Evolutionary conservation across 2,797 vertebrate species (phyloP).

Genomic region (Staurois parvus): DNA sequence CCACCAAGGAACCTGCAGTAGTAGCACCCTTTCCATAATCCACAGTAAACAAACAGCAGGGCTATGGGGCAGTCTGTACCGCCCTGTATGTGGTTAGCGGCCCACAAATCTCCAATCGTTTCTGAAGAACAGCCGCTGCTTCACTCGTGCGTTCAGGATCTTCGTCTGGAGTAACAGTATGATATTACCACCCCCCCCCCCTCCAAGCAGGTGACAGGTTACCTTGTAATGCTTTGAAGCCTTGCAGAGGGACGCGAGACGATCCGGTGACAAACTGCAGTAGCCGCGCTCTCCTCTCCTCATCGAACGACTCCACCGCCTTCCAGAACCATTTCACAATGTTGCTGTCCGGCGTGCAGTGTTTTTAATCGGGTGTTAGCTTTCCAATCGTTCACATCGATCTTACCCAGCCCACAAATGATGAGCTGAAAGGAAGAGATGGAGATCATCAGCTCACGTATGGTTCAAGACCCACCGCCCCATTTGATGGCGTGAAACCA

Average conservation of each 20-base stretch:
- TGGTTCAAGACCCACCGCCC: not conserved
- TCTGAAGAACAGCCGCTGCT: too few species aligned
- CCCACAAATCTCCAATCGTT: too few species aligned
- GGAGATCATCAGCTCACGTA: not conserved
- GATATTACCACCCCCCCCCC: too few species aligned
- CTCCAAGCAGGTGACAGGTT: not conserved
- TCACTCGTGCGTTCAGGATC: too few species aligned
- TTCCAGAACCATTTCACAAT: constrained; percentile 99
- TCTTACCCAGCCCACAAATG: constrained; percentile 95
- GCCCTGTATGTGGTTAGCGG: too few species aligned
- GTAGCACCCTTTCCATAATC: too few species aligned
- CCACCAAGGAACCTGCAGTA: too few species aligned
- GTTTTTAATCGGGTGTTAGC: constrained; percentile 96
- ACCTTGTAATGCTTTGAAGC: constrained; percentile 99
- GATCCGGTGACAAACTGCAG: constrained; percentile 98
- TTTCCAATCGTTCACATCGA: constrained; percentile 97
- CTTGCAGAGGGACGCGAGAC: constrained; percentile 94
- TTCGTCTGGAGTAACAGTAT: too few species aligned
- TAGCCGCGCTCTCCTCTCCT: constrained; percentile 91
- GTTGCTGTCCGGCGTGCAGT: constrained; percentile 95
- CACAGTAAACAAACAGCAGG: too few species aligned
- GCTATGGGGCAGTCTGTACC: too few species aligned
- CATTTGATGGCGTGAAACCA: too few species aligned
- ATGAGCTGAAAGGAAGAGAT: constrained; percentile 82
- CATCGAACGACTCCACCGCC: constrained; percentile 95